Base-by-base conservation (phyloP, 2,888 invertebrate genomes). In the Aspidiotus rigidus region DNA sequence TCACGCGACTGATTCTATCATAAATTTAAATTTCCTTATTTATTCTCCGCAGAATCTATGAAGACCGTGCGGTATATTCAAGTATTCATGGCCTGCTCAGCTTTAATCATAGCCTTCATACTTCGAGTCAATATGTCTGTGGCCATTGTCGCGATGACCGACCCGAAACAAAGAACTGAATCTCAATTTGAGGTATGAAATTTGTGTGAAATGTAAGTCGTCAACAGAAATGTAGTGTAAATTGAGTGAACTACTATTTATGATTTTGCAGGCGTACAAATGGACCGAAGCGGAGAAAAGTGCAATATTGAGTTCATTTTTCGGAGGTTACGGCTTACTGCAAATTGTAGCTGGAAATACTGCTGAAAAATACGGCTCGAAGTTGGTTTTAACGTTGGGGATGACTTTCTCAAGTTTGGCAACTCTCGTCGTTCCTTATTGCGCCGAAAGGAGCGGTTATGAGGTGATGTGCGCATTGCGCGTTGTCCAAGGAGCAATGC, bases 321-420 rank as follows among this genome's bases (percentile, higher is more conserved):
- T 89, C 77, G 89, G 89, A 89, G 90, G 89, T 5, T 90, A 90
- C 69, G 59, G 87, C 1, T 73, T 86, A 2, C 84, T 87, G 11
- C 90, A 90, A 78, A 78, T 89, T 2, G 86, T 86, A 0, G 84
- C 85, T 7, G 80, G 80, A 28, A 76, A 77, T 62, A 73, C 82
- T 71, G 80, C 82, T 2, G 79, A 79, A 72, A 74, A 75, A 5
- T 77, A 79, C 72, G 83, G 83, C 17, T 81, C 80, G 7, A 81
- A 80, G 74, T 76, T 77, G 71, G 73, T 82, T 44, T 79, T 77
- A 15, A 74, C 75, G 8, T 62, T 74, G 10, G 76, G 69, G 10
- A 16, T 72, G 15, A 62, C 40, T 39, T 10, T 71, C 5, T 69
- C 70, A 44, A 71, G 69, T 1, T 7, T 73, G 10, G 54, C 62